These are phyloP conservation scores for Podarcis muralis DNA, from an alignment of 2,113 vertebrate species.

Conservation along the genomic window DNA sequence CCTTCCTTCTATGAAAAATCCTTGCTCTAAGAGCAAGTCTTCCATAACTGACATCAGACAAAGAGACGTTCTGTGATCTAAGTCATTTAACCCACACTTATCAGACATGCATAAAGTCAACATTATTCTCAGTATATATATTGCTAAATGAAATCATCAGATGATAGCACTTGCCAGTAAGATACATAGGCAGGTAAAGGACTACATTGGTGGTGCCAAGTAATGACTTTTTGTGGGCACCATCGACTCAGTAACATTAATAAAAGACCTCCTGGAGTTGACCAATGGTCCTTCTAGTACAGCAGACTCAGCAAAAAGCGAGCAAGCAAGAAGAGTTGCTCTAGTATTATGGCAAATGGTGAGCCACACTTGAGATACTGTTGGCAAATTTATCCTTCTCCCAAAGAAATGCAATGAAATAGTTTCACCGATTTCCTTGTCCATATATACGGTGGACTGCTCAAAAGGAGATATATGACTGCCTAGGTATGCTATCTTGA, in stretches of 20 bases:
- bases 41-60: neutral
- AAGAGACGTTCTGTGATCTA: neutral
- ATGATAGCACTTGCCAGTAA: neutral
- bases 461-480: too few relatives aligned
- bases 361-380: too few relatives aligned
- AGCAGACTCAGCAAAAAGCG: too few relatives aligned
- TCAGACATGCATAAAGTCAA: neutral
- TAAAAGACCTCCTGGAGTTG: too few relatives aligned
- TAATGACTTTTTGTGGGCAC: neutral
- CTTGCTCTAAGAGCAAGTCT: slow-evolving; percentile 12
- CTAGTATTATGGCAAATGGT: too few relatives aligned
- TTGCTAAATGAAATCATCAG: neutral
- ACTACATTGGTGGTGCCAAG: neutral
- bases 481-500: neutral
- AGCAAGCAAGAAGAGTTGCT: too few relatives aligned
- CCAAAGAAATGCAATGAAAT: too few relatives aligned
- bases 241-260: neutral
- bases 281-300: neutral
- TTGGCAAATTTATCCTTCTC: too few relatives aligned
- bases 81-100: neutral
- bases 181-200: neutral
- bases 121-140: neutral
- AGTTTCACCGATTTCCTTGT: too few relatives aligned
- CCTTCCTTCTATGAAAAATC: slow-evolving; percentile 1
- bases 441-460: too few relatives aligned